A percentile compares a stretch with the other conserved stretches of the same genome.
Evolutionary conservation across 2,113 vertebrate species (phyloP).

Genomic region (Romanogobio albipinnatus): DNA sequence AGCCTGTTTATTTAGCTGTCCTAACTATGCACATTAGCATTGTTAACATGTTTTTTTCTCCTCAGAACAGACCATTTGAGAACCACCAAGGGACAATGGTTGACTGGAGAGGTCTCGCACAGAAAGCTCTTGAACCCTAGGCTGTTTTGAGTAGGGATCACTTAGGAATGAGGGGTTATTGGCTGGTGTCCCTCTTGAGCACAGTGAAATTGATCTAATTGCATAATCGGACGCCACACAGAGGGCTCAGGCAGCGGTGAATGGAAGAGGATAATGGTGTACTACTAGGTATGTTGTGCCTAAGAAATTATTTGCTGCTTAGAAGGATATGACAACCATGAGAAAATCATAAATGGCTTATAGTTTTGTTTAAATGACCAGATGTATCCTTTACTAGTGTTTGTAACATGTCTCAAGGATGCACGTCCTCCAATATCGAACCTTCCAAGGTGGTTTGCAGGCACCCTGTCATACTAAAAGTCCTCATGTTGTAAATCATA

Average conservation of each 20-base stretch:
- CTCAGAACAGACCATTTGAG: background rate
- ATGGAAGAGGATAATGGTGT: constrained; percentile 49
- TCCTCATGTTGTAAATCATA: background rate
- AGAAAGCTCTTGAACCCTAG: constrained; percentile 36
- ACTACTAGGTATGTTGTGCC: constrained; percentile 38
- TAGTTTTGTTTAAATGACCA: background rate
- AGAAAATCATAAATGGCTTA: constrained; percentile 41
- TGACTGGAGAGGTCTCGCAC: background rate
- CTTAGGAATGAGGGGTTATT: constrained; percentile 25
- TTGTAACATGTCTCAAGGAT: constrained; percentile 10
- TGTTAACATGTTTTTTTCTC: background rate
- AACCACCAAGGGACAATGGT: background rate
- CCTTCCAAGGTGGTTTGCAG: background rate
- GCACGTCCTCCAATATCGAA: background rate
- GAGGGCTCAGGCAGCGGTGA: constrained; percentile 65
- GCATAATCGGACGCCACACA: constrained; percentile 66
- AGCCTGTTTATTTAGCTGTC: background rate
- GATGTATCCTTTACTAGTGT: background rate
- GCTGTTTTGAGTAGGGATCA: constrained; percentile 18
- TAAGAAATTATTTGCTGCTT: constrained; percentile 48
- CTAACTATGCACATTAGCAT: background rate
- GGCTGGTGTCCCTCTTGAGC: constrained; percentile 59
- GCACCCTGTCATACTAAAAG: constrained; percentile 17
- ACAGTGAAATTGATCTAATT: constrained; percentile 68
- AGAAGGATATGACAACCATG: constrained; percentile 54